Base-by-base conservation (phyloP, 2,113 vertebrate species). In the Suncus etruscus region DNA sequence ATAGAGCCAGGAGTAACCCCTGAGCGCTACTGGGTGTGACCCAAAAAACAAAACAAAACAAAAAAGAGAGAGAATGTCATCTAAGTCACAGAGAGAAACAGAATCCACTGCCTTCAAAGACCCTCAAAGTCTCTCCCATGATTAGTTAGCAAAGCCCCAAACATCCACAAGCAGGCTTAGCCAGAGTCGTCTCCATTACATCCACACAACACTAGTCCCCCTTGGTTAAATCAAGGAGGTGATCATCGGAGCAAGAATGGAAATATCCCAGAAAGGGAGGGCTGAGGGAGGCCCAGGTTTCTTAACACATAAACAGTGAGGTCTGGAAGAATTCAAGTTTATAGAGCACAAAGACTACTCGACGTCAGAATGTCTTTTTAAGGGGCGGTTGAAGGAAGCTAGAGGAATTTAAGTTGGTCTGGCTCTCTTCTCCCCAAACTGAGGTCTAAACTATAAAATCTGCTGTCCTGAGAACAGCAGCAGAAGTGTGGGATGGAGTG, bases 341-440 rank as follows among this genome's bases (percentile, higher is more conserved):
- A 3, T 76, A 70, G 22, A 27, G 11, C 27, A 76, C 27, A 72
- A 54, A 32, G 54, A 39, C 2, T 0, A 2, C 27, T 1, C 78
- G 54, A 8, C 14, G 7, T 18, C 4, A 27, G 0, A 0, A 31
- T 72, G 69, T 84, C 90, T 68, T 39, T 86, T 50, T 51, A 25
- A 2, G 2, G 50, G 24, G 58, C 0, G 22, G 48, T 39, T 39
- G 39, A 39, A 79, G 12, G 14, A 48, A 84, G 50, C 83, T 47
- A 66, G 1, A 11, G 54, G 82, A 86, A 86, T 63, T 95, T 87
- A 61, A 0, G n/a, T 94, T 8, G 8, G 77, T 76, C n/a, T 12
- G 7, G 48, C 73, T 70, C 82, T 63, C 63, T 45, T 9, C 31
- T 25, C 39, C 8, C 48, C 20, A 86, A 89, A 81, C 6, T 69